Evolutionary conservation across 2,113 vertebrate species (phyloP).

Genomic region (Pseudopodoces humilis): DNA sequence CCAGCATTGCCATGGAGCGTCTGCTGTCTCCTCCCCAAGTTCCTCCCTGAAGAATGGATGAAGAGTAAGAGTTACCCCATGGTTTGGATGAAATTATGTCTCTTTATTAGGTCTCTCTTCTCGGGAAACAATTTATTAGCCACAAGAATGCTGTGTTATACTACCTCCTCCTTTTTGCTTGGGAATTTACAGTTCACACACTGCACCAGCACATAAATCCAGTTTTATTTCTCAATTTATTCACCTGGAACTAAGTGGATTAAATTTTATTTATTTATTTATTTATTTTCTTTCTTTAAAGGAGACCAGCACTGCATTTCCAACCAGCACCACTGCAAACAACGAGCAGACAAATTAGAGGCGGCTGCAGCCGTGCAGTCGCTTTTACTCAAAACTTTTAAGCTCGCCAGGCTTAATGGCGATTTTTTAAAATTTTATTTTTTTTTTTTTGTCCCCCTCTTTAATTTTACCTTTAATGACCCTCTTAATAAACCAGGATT

Average conservation of each 20-base stretch:
- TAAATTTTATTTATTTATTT: neutral
- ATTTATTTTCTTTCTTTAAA: neutral
- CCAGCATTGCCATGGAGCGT: neutral
- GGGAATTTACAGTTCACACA: conserved; percentile 56
- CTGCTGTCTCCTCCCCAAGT: neutral
- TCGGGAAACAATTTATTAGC: conserved; percentile 74
- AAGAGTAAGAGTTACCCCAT: neutral
- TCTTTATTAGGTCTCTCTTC: conserved; percentile 69
- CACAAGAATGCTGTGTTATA: conserved; percentile 55
- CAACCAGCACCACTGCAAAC: conserved; percentile 56
- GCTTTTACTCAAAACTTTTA: conserved; percentile 44
- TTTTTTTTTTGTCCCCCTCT: neutral
- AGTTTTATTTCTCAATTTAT: conserved; percentile 76
- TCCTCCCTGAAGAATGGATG: neutral
- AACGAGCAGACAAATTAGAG: conserved; percentile 46
- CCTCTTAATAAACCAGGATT: conserved; percentile 66
- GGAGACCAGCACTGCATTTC: conserved; percentile 46
- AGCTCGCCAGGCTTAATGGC: conserved; percentile 46
- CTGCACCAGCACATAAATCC: conserved; percentile 68
- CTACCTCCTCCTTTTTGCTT: conserved; percentile 63
- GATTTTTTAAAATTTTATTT: neutral
- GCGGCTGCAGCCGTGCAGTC: conserved; percentile 15
- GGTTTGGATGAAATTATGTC: conserved; percentile 49
- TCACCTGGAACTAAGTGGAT: conserved; percentile 75
- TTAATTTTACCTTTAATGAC: conserved; percentile 64